Percentiles rank a stretch among this genome's conserved stretches.
Conservation (phyloP, 2,797 vertebrate species). For the Todus mexicanus region DNA sequence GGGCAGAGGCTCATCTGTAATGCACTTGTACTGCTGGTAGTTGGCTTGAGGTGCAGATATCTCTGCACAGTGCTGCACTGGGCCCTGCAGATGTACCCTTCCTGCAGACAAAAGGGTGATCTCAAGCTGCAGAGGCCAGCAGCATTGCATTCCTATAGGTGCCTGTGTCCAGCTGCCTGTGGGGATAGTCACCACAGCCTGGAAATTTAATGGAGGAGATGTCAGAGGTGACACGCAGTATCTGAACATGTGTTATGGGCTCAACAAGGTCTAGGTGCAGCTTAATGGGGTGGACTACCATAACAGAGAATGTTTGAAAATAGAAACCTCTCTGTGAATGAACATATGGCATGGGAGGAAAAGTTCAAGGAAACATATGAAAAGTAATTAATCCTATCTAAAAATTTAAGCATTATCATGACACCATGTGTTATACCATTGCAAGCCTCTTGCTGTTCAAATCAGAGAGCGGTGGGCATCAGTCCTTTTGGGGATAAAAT, state of each 20-base stretch:
- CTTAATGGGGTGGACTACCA: neutral
- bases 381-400: neutral
- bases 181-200: neutral
- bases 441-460: neutral
- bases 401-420: neutral
- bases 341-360: neutral
- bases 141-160: neutral
- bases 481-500: neutral
- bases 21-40: neutral
- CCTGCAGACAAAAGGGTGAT: neutral
- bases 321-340: neutral
- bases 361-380: neutral
- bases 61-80: neutral
- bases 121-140: neutral
- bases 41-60: neutral
- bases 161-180: neutral
- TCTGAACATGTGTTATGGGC: neutral
- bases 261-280: neutral
- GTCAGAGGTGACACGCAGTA: neutral
- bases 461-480: neutral
- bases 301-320: neutral
- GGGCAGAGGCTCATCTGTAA: neutral
- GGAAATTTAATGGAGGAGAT: neutral
- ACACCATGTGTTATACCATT: neutral
- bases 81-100: neutral